phyloP scores from a whole-genome alignment of 2,888 invertebrate genomes.

The Seira musarum region DNA sequence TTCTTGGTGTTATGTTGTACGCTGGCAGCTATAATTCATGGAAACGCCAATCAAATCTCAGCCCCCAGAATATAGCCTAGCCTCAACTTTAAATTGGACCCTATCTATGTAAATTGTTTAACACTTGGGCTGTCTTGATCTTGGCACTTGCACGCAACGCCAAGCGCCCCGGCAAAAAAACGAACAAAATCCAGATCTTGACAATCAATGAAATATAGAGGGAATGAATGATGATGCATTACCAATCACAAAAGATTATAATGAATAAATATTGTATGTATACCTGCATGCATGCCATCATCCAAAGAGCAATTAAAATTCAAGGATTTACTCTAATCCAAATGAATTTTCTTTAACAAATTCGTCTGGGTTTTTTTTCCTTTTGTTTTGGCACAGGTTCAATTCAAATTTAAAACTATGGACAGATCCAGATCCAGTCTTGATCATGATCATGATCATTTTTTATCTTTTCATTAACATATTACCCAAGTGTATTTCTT shows the following conservation, averaged over 20 bases:
- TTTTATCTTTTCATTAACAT: slow-evolving; percentile 8
- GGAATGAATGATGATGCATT: slow-evolving; percentile 7
- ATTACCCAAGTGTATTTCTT: slow-evolving; percentile 8
- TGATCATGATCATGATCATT: slow-evolving; percentile 38
- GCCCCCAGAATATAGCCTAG: slow-evolving; percentile 8
- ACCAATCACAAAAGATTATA: not conserved
- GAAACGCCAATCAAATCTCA: slow-evolving; percentile 53
- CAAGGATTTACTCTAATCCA: not conserved
- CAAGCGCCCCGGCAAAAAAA: slow-evolving; percentile 32
- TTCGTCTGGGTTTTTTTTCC: slow-evolving; percentile 19
- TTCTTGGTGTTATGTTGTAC: not conserved
- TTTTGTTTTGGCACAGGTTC: slow-evolving; percentile 51
- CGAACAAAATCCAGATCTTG: not conserved
- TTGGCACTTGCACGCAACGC: slow-evolving; percentile 52
- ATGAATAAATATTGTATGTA: not conserved
- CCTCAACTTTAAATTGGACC: too few relatives aligned
- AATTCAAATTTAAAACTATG: too few relatives aligned
- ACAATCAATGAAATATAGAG: slow-evolving; percentile 7
- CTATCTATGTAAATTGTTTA: slow-evolving; percentile 4
- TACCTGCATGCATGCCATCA: not conserved
- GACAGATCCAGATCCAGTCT: too few relatives aligned
- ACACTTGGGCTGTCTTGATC: slow-evolving; percentile 27
- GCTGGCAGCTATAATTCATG: slow-evolving; percentile 54
- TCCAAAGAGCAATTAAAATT: not conserved
- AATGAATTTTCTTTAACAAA: slow-evolving; percentile 4